These are phyloP conservation scores for Columbina picui DNA, from an alignment of 2,113 vertebrate genomes.

Conservation along the genomic window DNA sequence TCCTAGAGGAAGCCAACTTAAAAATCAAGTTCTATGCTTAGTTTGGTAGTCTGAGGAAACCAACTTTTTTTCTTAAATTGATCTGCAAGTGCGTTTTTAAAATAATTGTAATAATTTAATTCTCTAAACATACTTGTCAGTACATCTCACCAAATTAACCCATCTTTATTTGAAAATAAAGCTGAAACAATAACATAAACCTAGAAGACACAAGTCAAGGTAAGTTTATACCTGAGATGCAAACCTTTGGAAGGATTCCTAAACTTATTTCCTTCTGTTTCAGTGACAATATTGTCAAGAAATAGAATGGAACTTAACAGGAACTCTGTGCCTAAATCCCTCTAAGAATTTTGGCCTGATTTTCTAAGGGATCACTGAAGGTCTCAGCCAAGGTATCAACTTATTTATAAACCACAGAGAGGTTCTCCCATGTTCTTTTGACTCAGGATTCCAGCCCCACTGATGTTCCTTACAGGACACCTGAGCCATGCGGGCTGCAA, in stretches of 20 bases:
- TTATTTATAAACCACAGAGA: neutral
- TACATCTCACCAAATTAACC: neutral
- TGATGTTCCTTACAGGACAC: neutral
- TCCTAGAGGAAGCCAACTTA: neutral
- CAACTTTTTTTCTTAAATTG: neutral
- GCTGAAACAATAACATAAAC: neutral
- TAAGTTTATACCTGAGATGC: neutral
- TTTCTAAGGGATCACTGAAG: neutral
- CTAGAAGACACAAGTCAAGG: neutral
- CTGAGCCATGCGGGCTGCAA: neutral
- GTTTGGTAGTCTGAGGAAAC: neutral
- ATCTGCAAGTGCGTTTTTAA: neutral
- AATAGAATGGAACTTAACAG: neutral
- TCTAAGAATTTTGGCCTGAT: neutral
- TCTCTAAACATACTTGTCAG: neutral
- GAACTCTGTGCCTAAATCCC: neutral
- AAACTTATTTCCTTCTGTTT: neutral
- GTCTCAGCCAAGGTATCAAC: neutral
- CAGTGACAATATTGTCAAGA: neutral
- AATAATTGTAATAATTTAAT: neutral
- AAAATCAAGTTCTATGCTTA: neutral
- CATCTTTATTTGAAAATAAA: neutral
- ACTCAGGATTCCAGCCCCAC: neutral
- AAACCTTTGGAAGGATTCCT: neutral
- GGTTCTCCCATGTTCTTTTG: neutral